Percentiles rank a stretch among this genome's conserved stretches.
phyloP scores from a whole-genome alignment of 2,797 vertebrate genomes.

The Mormyrus hasselquistii region DNA sequence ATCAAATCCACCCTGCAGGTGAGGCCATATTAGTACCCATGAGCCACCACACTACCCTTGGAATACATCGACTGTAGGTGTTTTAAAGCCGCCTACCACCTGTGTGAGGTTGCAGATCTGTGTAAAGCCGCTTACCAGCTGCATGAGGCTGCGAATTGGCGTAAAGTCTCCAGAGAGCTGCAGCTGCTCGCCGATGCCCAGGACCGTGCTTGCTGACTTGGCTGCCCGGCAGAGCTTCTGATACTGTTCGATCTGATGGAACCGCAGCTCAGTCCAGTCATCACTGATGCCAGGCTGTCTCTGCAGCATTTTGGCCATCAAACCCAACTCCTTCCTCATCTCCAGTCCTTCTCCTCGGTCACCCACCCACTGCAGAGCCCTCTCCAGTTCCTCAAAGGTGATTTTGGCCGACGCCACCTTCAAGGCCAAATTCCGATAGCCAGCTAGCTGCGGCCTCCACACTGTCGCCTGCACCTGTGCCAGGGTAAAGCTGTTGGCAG shows the following conservation, averaged over 20 bases:
- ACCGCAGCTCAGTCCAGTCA: conserved; percentile 41
- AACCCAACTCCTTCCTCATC: conserved; percentile 48
- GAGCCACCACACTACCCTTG: not conserved
- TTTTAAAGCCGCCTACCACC: conserved; percentile 46
- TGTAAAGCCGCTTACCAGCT: conserved; percentile 49
- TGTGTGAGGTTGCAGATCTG: conserved; percentile 39
- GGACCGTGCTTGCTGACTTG: conserved; percentile 45
- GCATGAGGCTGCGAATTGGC: conserved; percentile 45
- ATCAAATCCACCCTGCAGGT: not conserved
- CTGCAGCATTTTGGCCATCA: conserved; percentile 43
- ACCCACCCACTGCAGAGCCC: conserved; percentile 38
- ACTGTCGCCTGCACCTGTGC: conserved; percentile 37
- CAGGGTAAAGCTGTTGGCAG: conserved; percentile 30
- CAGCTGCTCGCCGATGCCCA: conserved; percentile 44
- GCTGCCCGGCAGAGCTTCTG: conserved; percentile 46
- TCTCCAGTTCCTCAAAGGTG: conserved; percentile 51
- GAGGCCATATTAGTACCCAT: not conserved
- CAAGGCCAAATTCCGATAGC: conserved; percentile 34
- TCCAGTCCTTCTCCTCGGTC: conserved; percentile 46
- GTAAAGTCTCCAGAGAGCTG: conserved; percentile 52
- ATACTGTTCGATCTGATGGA: conserved; percentile 53
- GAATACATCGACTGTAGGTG: not conserved
- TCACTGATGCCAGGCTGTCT: not conserved
- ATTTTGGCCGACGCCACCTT: conserved; percentile 36
- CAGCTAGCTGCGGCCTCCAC: conserved; percentile 46